Evolutionary conservation across 2,888 invertebrate species (phyloP).

Genomic region (Catocala nupta): DNA sequence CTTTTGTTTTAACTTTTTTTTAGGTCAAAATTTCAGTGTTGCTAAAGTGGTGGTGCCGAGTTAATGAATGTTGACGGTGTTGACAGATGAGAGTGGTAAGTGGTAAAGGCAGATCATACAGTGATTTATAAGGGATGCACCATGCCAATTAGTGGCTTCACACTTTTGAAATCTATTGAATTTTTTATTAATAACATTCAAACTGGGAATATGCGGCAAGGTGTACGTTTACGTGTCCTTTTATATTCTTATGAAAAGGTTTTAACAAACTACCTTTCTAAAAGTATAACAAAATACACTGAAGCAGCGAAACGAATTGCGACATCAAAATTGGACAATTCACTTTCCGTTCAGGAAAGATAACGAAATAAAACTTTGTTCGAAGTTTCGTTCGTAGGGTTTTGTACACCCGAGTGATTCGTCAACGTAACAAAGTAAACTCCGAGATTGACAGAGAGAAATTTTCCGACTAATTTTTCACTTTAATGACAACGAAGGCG

Average conservation of each 20-base stretch:
- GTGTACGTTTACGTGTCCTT: constrained; percentile 22
- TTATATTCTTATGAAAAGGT: constrained; percentile 18
- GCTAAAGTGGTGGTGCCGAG: constrained; percentile 56
- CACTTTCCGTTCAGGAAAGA: constrained; percentile 53
- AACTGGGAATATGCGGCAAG: constrained; percentile 11
- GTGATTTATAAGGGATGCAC: constrained; percentile 29
- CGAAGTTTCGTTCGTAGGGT: constrained; percentile 54
- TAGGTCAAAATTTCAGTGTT: constrained; percentile 55
- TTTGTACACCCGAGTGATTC: constrained; percentile 53
- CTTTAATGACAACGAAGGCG: constrained; percentile 54
- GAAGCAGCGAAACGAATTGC: constrained; percentile 37
- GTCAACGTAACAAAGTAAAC: constrained; percentile 60
- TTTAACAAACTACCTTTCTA: constrained; percentile 12
- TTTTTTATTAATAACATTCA: constrained; percentile 17
- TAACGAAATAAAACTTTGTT: constrained; percentile 66
- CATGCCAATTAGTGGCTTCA: constrained; percentile 19
- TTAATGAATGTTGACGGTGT: constrained; percentile 68
- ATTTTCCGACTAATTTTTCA: constrained; percentile 57
- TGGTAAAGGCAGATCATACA: constrained; percentile 51
- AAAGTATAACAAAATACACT: constrained; percentile 30
- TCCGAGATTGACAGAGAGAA: constrained; percentile 54
- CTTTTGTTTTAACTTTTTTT: constrained; percentile 32
- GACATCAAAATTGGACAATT: constrained; percentile 51
- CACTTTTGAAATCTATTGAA: neutral
- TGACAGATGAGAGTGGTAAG: constrained; percentile 71